These are phyloP conservation scores for Eriocheir sinensis DNA, from an alignment of 1,140 invertebrate genomes.

Conservation along the genomic window DNA sequence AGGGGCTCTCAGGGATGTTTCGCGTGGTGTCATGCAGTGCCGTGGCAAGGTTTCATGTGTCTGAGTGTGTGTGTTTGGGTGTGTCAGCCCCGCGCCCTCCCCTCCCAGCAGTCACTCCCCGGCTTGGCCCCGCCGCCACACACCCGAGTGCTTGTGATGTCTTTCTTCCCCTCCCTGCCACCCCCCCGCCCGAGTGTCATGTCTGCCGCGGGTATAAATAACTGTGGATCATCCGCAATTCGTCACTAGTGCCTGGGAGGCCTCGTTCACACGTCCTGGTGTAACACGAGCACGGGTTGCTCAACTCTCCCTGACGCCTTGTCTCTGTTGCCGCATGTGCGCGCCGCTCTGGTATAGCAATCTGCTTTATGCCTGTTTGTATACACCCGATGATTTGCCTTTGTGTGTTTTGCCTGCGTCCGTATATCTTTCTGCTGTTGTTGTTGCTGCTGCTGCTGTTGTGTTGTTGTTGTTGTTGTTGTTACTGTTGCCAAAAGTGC, in stretches of 20 bases:
- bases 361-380: neutral
- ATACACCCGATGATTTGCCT: neutral
- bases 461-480: neutral
- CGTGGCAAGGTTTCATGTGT: constrained; percentile 1
- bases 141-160: neutral
- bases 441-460: neutral
- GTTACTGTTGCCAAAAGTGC: neutral
- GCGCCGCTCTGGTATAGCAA: neutral
- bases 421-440: neutral
- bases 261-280: constrained; percentile 48
- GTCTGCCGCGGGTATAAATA: constrained; percentile 54
- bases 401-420: neutral
- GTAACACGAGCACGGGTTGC: constrained; percentile 39
- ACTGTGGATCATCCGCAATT: constrained; percentile 18
- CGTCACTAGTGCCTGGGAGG: neutral
- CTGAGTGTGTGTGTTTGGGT: constrained; percentile 20
- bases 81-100: neutral
- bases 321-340: neutral
- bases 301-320: neutral
- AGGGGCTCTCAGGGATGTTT: neutral
- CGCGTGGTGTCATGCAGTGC: neutral
- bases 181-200: neutral
- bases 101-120: neutral
- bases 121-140: constrained; percentile 8
- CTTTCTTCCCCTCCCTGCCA: neutral